Conservation (phyloP, 1,140 invertebrate genomes). For the Bacillus rossius region DNA sequence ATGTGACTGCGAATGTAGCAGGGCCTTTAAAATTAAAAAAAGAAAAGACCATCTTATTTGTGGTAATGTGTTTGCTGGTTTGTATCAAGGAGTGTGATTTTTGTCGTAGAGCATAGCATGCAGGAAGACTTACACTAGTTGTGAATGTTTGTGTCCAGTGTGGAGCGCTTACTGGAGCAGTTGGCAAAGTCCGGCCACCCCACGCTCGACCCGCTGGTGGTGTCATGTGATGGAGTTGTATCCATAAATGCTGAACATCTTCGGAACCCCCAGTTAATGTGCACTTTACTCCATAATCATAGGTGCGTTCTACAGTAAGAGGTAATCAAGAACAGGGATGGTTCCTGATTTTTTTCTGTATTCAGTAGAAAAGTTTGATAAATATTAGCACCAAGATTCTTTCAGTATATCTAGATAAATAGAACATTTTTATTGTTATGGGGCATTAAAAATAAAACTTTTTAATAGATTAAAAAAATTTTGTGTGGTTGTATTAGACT, state of each 20-base stretch:
- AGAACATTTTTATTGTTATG: not conserved
- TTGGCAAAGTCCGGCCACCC: conserved; percentile 73
- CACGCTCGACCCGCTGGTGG: conserved; percentile 72
- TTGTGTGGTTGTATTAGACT: not conserved
- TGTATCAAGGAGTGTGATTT: no score
- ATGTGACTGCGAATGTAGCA: no score
- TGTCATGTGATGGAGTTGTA: conserved; percentile 62
- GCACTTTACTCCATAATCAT: conserved; percentile 78
- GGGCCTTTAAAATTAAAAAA: no score
- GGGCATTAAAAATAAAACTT: not conserved
- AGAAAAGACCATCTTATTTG: no score
- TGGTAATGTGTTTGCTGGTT: no score
- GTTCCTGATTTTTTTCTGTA: no score
- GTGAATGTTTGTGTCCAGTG: conserved; percentile 51
- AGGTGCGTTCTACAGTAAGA: conserved; percentile 53
- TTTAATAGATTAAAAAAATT: not conserved
- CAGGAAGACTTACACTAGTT: no score
- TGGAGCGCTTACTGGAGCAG: conserved; percentile 79
- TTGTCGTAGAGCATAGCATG: no score
- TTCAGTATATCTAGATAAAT: not conserved
- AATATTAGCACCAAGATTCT: not conserved
- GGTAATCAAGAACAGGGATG: not conserved
- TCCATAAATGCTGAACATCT: conserved; percentile 73
- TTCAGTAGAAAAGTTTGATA: no score
- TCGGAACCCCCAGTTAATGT: conserved; percentile 67